Conservation (phyloP, 2,888 invertebrate species). For the Belgica antarctica region DNA sequence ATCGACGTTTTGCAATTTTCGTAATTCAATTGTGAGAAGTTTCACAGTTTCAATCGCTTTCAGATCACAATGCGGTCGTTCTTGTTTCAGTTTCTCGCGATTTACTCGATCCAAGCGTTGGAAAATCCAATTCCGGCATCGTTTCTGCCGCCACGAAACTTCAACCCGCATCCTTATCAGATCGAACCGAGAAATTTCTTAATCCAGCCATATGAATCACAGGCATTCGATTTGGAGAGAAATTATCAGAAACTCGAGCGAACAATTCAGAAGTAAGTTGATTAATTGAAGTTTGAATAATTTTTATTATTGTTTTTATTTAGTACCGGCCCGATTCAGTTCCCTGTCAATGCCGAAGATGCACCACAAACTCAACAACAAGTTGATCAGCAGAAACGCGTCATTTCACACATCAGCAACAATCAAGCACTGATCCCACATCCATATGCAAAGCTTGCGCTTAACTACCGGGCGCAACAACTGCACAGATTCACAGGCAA, state of each 20-base stretch:
- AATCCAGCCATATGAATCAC: background rate
- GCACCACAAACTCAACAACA: background rate
- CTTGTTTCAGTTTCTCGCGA: conserved; percentile 21
- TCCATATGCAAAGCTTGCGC: conserved; percentile 42
- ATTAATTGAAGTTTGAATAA: background rate
- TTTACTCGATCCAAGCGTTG: conserved; percentile 41
- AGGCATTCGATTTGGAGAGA: background rate
- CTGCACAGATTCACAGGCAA: background rate
- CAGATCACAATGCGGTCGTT: conserved; percentile 36
- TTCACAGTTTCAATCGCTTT: conserved; percentile 5
- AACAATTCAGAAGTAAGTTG: conserved; percentile 34
- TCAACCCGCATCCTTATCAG: conserved; percentile 54
- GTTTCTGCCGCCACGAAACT: conserved; percentile 53
- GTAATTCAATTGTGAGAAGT: background rate
- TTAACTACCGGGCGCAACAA: conserved; percentile 6
- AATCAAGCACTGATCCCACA: conserved; percentile 34
- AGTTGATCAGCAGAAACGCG: background rate
- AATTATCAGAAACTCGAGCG: conserved; percentile 5
- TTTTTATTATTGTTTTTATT: background rate
- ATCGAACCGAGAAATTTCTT: background rate
- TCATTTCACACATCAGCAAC: conserved; percentile 15
- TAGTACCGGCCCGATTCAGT: conserved; percentile 45
- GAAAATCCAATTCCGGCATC: conserved; percentile 52
- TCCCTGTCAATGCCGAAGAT: conserved; percentile 36
- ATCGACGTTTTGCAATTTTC: background rate